Percentiles rank a stretch among this genome's conserved stretches.
Evolutionary conservation across 1,140 invertebrate genomes (phyloP).

Genomic region (Formica exsecta): DNA sequence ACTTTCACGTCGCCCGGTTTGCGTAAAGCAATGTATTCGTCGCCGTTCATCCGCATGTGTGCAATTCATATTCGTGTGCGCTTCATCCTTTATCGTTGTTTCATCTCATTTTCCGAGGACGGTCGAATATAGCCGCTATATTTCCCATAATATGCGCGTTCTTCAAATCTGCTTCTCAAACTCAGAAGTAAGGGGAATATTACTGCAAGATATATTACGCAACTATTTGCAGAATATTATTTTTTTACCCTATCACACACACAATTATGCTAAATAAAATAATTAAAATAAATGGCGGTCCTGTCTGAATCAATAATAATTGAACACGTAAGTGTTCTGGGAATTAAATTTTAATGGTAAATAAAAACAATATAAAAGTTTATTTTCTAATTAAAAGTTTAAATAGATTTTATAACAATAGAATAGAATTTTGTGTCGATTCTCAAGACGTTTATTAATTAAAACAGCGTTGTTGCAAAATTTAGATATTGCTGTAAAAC

Average conservation of each 20-base stretch:
- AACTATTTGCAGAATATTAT: background rate
- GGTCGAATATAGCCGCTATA: background rate
- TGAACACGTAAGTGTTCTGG: no score
- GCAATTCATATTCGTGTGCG: conserved; percentile 23
- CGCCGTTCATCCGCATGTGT: conserved; percentile 7
- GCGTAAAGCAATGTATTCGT: background rate
- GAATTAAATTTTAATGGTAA: background rate
- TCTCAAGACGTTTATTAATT: background rate
- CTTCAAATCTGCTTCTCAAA: conserved; percentile 8
- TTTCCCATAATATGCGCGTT: background rate
- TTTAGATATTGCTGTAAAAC: background rate
- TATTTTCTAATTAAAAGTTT: background rate
- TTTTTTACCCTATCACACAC: background rate
- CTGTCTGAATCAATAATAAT: background rate
- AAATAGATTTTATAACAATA: background rate
- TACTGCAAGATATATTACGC: background rate
- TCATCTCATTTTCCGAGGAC: background rate
- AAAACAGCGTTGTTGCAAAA: background rate
- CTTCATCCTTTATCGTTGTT: conserved; percentile 15
- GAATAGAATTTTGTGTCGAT: background rate
- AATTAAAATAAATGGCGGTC: background rate
- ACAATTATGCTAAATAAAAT: background rate
- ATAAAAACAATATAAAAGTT: background rate
- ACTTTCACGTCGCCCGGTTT: conserved; percentile 36
- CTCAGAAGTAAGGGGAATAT: background rate